Base-by-base conservation (phyloP, 2,888 invertebrate species). In the Stenodera caucasica region DNA sequence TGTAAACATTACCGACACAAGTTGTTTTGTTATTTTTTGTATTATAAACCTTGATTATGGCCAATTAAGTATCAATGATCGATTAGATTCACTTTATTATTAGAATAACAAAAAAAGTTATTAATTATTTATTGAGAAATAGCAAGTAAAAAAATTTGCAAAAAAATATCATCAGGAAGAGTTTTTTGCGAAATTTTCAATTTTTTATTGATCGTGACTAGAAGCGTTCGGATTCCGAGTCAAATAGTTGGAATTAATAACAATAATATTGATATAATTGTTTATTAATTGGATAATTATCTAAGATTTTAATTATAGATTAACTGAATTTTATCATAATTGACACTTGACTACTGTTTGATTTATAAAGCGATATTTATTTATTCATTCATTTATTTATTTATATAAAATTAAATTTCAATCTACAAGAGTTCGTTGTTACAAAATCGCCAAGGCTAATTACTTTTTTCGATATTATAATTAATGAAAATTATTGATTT, bases 71-170 rank as follows among this genome's bases (percentile, higher is more conserved):
- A 45, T 21, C 3, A 45, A 23, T 23, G 45, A 45, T 45, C 45
- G 45, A 45, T 45, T 40, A 18, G 40, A 40, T 40, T 40, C 40
- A 18, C 18, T 40, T 40, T 40, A 18, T 40, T 45, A 45, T 45
- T 45, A 26, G 26, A 26, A 26, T 26, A 45, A 21, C 23, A 11
- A 23, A 45, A 45, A 45, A 37, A 30, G 21, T 45, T 21, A n/a
- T n/a, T 45, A 45, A 45, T 45, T 23, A 45, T 23, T 23, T n/a
- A 45, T 9, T 45, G 12, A 23, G 40, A 18, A 40, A 40, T 40
- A 18, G 9, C 9, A 23, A 12, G 21, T 23, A 45, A 45, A 45
- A 45, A 23, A 30, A 30, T 26, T 26, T 26, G 5, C 2, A 26
- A 26, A 30, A 30, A 30, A 30, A 6, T 21, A 45, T 21, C 23